Evolutionary conservation across 2,113 vertebrate species (phyloP).

Genomic region (Pelmatolapia mariae): DNA sequence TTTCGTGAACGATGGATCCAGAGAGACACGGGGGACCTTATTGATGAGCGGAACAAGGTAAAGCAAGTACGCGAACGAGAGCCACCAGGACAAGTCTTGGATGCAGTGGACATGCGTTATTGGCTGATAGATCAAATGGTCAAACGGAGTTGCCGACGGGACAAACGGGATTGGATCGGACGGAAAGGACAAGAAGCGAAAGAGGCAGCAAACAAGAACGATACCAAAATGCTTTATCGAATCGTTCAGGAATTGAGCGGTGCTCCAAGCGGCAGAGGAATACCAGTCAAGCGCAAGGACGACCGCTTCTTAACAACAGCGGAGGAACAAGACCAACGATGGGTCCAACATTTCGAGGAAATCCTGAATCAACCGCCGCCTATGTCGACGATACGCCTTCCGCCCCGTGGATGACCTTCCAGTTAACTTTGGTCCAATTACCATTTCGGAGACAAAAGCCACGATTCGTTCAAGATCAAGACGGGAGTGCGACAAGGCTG

Average conservation of each 20-base stretch:
- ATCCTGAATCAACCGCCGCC: not conserved
- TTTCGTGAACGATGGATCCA: too few species aligned
- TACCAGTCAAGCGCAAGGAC: not conserved
- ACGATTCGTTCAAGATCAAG: too few species aligned
- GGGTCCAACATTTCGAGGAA: not conserved
- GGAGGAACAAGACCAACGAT: not conserved
- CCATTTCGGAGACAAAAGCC: too few species aligned
- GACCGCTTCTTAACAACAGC: not conserved
- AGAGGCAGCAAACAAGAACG: not conserved
- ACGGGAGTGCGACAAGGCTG: too few species aligned
- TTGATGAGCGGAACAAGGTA: not conserved
- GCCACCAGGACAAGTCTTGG: not conserved
- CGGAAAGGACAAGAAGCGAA: not conserved
- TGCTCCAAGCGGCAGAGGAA: accelerated
- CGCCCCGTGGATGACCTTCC: not conserved
- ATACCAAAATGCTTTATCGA: not conserved
- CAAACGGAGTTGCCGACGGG: not conserved
- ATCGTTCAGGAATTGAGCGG: not conserved
- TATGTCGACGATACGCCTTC: not conserved
- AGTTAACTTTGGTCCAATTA: not conserved
- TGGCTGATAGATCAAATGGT: not conserved
- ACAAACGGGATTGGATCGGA: not conserved
- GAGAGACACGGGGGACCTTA: not conserved
- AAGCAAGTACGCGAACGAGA: not conserved
- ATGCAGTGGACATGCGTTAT: not conserved